Conservation (phyloP, 1,140 invertebrate species). For the Hypothenemus hampei region DNA sequence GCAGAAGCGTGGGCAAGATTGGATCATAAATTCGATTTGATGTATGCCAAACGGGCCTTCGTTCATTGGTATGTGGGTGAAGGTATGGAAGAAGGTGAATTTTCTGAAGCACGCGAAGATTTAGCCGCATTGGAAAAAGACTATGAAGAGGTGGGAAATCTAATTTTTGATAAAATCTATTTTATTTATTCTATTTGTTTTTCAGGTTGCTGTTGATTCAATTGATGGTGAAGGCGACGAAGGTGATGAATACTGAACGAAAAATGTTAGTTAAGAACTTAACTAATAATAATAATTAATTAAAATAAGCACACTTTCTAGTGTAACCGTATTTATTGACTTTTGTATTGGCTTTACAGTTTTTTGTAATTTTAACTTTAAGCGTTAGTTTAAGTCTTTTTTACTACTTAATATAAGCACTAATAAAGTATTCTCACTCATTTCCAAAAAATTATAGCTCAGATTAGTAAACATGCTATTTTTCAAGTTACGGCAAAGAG, state of each 20-base stretch:
- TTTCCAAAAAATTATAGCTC: too few relatives aligned
- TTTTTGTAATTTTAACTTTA: neutral
- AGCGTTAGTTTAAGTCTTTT: neutral
- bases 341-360: neutral
- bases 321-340: neutral
- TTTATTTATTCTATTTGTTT: constrained; percentile 13
- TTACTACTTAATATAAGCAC: neutral
- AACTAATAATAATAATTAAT: neutral
- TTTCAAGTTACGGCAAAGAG: too few relatives aligned
- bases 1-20: constrained; percentile 79
- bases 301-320: neutral
- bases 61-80: constrained; percentile 84
- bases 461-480: too few relatives aligned
- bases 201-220: constrained; percentile 59
- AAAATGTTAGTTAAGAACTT: too few relatives aligned
- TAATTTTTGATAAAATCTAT: neutral
- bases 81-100: constrained; percentile 83
- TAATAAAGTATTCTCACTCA: neutral
- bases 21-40: constrained; percentile 79
- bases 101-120: constrained; percentile 82
- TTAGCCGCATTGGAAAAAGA: constrained; percentile 79
- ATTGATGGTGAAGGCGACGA: constrained; percentile 67
- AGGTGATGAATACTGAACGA: constrained; percentile 66
- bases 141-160: constrained; percentile 62
- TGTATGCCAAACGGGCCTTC: constrained; percentile 79